A percentile compares a stretch with the other conserved stretches of the same genome.
These are phyloP conservation scores for Calephelis virginiensis DNA, from an alignment of 1,140 invertebrate genomes.

Conservation along the genomic window DNA sequence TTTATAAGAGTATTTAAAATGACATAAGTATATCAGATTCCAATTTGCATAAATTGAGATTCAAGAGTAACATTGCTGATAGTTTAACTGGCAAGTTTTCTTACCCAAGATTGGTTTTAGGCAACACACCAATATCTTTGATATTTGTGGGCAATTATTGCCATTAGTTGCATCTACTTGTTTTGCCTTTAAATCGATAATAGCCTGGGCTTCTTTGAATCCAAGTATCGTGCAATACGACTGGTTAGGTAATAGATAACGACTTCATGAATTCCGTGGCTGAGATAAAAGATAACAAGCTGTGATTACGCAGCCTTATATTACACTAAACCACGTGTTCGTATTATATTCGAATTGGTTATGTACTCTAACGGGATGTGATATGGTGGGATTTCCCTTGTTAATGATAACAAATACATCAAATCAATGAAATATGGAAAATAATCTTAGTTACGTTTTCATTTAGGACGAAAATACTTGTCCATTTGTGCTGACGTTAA, in stretches of 20 bases:
- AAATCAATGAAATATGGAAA: background rate
- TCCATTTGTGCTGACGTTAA: background rate
- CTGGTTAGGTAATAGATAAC: constrained; percentile 6
- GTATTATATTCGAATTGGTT: background rate
- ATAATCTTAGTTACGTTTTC: background rate
- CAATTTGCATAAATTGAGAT: too few relatives aligned
- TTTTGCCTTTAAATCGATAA: too few relatives aligned
- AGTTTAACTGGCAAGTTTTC: too few relatives aligned
- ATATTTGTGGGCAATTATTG: too few relatives aligned
- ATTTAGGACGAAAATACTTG: background rate
- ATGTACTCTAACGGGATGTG: background rate
- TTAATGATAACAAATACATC: background rate
- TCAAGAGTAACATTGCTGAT: too few relatives aligned
- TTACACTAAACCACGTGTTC: background rate
- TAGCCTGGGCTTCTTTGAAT: too few relatives aligned
- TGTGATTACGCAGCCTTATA: background rate
- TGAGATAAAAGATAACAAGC: constrained; percentile 3
- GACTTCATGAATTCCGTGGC: background rate
- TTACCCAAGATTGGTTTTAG: too few relatives aligned
- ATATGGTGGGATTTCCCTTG: background rate
- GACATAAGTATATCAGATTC: too few relatives aligned
- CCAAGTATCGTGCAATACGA: too few relatives aligned
- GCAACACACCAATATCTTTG: too few relatives aligned
- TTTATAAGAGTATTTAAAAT: too few relatives aligned
- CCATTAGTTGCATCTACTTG: too few relatives aligned